phyloP scores from a whole-genome alignment of 2,797 vertebrate species.

The Chromobotia macracanthus region DNA sequence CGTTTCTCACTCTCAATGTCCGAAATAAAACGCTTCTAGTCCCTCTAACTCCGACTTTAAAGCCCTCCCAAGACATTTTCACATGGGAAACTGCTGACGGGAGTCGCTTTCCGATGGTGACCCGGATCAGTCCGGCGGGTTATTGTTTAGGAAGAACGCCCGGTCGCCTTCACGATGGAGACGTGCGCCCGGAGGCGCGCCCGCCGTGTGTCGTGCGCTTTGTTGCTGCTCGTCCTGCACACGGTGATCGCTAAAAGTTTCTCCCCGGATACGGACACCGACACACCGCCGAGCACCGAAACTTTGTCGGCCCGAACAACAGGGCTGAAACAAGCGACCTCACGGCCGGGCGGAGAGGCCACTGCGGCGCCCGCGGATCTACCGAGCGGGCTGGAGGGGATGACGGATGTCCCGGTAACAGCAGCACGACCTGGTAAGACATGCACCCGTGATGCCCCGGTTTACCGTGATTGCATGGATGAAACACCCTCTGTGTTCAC shows the following conservation, averaged over 20 bases:
- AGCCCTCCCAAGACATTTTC: conserved; percentile 56
- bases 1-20: conserved; percentile 60
- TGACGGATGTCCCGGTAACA: conserved; percentile 55
- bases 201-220: conserved; percentile 65
- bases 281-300: conserved; percentile 56
- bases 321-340: conserved; percentile 43
- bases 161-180: conserved; percentile 73
- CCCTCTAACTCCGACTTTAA: conserved; percentile 49
- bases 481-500: neutral
- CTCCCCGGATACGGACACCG: conserved; percentile 54
- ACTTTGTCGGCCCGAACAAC: conserved; percentile 27
- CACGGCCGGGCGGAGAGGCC: conserved; percentile 23
- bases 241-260: conserved; percentile 65
- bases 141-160: conserved; percentile 67
- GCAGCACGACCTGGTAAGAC: conserved; percentile 70
- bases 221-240: conserved; percentile 68
- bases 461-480: neutral
- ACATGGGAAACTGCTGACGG: conserved; percentile 46
- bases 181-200: conserved; percentile 71
- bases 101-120: conserved; percentile 70
- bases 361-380: conserved; percentile 40
- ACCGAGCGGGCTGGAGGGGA: conserved; percentile 60
- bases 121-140: conserved; percentile 65
- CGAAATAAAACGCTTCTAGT: conserved; percentile 64
- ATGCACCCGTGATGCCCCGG: conserved; percentile 43